Base-by-base conservation (phyloP, 2,113 vertebrate genomes). In the Microcebus tavaratra region DNA sequence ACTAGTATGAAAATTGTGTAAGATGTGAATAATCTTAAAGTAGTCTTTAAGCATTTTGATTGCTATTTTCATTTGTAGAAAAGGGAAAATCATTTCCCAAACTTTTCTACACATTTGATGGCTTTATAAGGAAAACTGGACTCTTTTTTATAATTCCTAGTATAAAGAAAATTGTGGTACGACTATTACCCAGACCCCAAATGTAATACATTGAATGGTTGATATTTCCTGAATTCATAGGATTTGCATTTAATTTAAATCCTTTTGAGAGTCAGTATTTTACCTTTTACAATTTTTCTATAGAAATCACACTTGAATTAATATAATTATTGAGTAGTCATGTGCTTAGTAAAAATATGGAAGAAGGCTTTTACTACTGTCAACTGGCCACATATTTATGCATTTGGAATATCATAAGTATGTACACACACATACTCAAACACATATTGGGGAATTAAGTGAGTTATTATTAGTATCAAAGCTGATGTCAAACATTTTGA, bases 251-350 rank as follows among this genome's bases (percentile, higher is more conserved):
- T 82, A 86, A 65, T 36, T 82, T 50, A 90, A 89, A 63, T 36
- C 4, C 13, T 81, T 75, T 90, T 59, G 78, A 61, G 59, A 68
- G 20, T 79, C 39, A 89, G 7, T 70, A 70, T 86, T 95, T 95
- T 84, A 31, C 29, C 73, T 94, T 97, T 86, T 42, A 48, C 88
- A 85, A 90, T 25, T 3, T 45, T 61, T 89, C 31, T 67, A 10
- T 65, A 34, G 57, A 83, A 89, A 39, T 95, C 36, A 93, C n/a
- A 87, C 34, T 93, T 93, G 17, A 93, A 57, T 96, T 89, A 63
- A 93, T 80, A 17, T 17, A 61, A n/a, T 23, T 75, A 73, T 80
- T 90, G 59, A 70, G 29, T 68, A 59, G 21, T 48, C 29, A 72
- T 39, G 7, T 50, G 45, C 61, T 87, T 96, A 92, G 50, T 88